phyloP scores from a whole-genome alignment of 2,888 invertebrate genomes.

The Pseudococcus viburni region DNA sequence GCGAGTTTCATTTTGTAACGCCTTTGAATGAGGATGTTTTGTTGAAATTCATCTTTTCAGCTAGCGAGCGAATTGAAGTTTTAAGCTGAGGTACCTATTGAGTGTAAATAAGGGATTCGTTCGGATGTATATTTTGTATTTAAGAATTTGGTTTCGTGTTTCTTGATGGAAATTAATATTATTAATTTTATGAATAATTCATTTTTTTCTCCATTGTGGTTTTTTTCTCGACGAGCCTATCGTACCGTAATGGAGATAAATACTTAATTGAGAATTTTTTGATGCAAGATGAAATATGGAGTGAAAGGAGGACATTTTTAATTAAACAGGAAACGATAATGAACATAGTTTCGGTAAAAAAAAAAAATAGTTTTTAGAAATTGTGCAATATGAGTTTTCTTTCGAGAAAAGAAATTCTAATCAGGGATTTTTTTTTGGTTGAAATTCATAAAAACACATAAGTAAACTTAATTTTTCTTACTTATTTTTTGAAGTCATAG shows the following conservation, averaged over 20 bases:
- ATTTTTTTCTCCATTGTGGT: background rate
- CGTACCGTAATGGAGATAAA: background rate
- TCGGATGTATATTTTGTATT: slow-evolving; percentile 1
- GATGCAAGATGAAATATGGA: background rate
- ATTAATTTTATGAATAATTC: background rate
- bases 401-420: too few relatives aligned
- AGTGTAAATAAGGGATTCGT: background rate
- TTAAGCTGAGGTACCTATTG: slow-evolving; percentile 11
- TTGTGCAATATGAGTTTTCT: too few relatives aligned
- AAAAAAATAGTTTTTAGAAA: too few relatives aligned
- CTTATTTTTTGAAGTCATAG: too few relatives aligned
- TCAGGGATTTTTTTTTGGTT: too few relatives aligned
- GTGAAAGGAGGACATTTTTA: background rate
- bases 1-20: slow-evolving; percentile 1
- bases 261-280: slow-evolving; percentile 12
- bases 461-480: too few relatives aligned
- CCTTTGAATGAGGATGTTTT: background rate
- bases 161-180: background rate
- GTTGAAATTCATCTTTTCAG: slow-evolving; percentile 30
- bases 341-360: background rate
- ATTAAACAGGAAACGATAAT: background rate
- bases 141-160: background rate
- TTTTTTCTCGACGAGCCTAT: background rate
- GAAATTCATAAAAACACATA: too few relatives aligned
- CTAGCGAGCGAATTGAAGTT: background rate